Evolutionary conservation across 2,797 vertebrate species (phyloP), one percentile per base, ranked within the genome.

Genomic region (Orientallactaga sibirica): DNA sequence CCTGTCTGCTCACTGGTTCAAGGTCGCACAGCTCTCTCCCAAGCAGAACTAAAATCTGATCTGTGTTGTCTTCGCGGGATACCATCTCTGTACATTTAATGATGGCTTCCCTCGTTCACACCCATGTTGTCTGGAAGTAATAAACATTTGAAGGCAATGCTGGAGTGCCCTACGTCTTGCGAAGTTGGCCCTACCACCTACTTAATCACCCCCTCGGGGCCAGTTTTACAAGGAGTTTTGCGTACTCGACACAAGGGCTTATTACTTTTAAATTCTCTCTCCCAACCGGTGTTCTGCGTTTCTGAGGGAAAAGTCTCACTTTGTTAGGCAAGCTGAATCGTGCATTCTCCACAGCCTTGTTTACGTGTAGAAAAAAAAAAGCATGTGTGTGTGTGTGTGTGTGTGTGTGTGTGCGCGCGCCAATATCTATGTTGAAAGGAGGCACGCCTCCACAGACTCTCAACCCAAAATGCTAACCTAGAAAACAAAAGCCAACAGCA

Each of bases 371-470:
- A 2, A 3, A 7, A 78, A 75, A 10, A 64, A 96, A 91, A 37
- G 33, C 33, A 2, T 37, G 33, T 37, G 33, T 37, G 33, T 37
- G 33, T 37, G 33, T 37, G 33, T 37, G 33, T 37, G 33, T 37
- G 33, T 37, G 33, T 37, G 33, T 37, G 33, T 37, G 33, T 37
- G 33, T 2, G 33, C 33, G 33, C 33, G 33, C 33, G 33, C 33
- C 33, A 37, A 37, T 37, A 95, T 96, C 94, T 96, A 64, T 96
- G 95, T 94, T 70, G 93, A 97, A 98, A 98, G 92, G 86, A 52
- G 83, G 90, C 94, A 93, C 77, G 88, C 88, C 94, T 91, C 43
- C 41, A 48, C 48, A 95, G 92, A 86, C 90, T 94, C 94, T 96
- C 94, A 90, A 89, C 86, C 85, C 64, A 66, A 91, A 94, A 87